phyloP scores from a whole-genome alignment of 35 echinoderm and acorn worm genomes.

The Holothuria glaberrima region DNA sequence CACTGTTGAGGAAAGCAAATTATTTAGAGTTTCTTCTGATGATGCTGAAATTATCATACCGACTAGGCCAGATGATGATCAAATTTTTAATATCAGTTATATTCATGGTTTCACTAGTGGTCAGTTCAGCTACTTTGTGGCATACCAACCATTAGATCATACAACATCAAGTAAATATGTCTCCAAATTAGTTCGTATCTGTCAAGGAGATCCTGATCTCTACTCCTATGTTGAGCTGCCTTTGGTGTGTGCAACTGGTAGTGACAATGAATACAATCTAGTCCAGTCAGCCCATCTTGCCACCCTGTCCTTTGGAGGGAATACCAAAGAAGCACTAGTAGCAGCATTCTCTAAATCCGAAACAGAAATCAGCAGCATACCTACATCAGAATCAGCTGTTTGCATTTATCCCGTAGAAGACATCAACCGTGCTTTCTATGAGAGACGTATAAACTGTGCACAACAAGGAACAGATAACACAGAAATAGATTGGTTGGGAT shows the following conservation, averaged over 20 bases:
- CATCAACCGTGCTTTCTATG: constrained; percentile 20
- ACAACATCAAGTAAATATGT: neutral
- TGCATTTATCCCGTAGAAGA: constrained; percentile 30
- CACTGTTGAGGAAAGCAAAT: too few relatives aligned
- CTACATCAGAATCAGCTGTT: constrained; percentile 40
- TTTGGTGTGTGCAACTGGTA: neutral
- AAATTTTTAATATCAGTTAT: constrained; percentile 26
- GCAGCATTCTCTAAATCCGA: constrained; percentile 47
- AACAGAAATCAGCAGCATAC: neutral
- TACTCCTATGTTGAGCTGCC: constrained; percentile 37
- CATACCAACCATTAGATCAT: neutral
- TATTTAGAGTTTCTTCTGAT: too few relatives aligned
- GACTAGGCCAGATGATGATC: neutral
- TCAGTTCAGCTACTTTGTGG: constrained; percentile 33
- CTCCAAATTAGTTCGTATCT: constrained; percentile 46
- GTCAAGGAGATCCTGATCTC: constrained; percentile 23
- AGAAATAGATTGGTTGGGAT: constrained; percentile 24
- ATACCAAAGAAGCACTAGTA: neutral
- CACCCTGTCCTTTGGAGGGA: constrained; percentile 8
- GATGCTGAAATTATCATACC: neutral
- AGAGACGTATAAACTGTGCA: constrained; percentile 33
- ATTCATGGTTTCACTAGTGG: constrained; percentile 44
- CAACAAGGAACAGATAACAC: constrained; percentile 22
- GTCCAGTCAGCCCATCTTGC: constrained; percentile 29
- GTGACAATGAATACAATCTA: constrained; percentile 16